Percentiles rank a stretch among this genome's conserved stretches.
phyloP scores from a whole-genome alignment of 1,140 invertebrate species.

The Brachionus koreanus region DNA sequence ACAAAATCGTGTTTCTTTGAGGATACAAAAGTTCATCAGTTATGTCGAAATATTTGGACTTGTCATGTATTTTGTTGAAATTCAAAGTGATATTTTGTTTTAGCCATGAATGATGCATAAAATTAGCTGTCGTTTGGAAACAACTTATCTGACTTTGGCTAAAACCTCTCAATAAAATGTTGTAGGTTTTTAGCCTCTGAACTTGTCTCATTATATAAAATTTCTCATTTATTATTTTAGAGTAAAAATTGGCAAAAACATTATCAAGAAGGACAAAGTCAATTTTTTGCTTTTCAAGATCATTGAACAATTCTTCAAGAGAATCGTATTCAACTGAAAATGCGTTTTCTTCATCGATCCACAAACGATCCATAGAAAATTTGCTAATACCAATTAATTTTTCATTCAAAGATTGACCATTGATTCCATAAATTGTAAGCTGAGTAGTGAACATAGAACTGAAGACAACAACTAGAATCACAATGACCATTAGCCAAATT shows the following conservation, averaged over 20 bases:
- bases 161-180: slow-evolving; percentile 1
- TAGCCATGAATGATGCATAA: background rate
- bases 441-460: slow-evolving; percentile 30
- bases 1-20: background rate
- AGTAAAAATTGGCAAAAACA: slow-evolving; percentile 32
- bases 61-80: slow-evolving; percentile 34
- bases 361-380: background rate
- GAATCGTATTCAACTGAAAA: background rate
- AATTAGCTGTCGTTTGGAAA: slow-evolving; percentile 6
- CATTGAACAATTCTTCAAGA: slow-evolving; percentile 1
- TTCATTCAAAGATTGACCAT: background rate
- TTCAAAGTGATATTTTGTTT: slow-evolving; percentile 15
- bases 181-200: background rate
- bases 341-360: slow-evolving; percentile 30
- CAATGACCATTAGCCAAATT: background rate
- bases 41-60: slow-evolving; percentile 30
- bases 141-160: background rate
- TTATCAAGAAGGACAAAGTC: slow-evolving; percentile 13
- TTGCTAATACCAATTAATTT: slow-evolving; percentile 1
- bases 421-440: slow-evolving; percentile 11
- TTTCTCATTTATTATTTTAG: slow-evolving; percentile 29
- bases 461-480: slow-evolving; percentile 23
- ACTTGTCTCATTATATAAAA: slow-evolving; percentile 7
- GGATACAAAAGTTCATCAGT: slow-evolving; percentile 39
- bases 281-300: slow-evolving; percentile 39